Evolutionary conservation across 2,797 vertebrate genomes (phyloP).

Genomic region (Rhadinocentrus ornatus): DNA sequence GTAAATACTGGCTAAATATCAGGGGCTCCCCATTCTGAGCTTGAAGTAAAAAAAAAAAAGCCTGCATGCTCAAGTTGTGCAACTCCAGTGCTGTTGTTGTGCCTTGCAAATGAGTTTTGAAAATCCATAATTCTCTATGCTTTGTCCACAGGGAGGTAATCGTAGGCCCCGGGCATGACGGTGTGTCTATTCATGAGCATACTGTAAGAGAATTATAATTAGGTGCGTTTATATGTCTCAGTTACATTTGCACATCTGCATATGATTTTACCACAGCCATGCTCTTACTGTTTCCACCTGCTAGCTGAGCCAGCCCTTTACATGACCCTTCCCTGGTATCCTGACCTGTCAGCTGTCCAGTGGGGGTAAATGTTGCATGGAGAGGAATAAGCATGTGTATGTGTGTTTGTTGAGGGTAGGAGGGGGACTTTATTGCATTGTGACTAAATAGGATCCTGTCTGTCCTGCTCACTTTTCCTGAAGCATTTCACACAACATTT

Average conservation of each 20-base stretch:
- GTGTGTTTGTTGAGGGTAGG: not conserved
- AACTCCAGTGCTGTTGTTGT: slow-evolving; percentile 19
- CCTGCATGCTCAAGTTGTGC: slow-evolving; percentile 20
- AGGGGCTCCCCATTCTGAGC: slow-evolving; percentile 31
- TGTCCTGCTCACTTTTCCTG: slow-evolving; percentile 56
- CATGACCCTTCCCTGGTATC: slow-evolving; percentile 37
- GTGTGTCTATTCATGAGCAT: slow-evolving; percentile 18
- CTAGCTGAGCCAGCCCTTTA: slow-evolving; percentile 18
- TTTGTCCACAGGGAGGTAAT: slow-evolving; percentile 24
- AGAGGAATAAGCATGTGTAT: slow-evolving; percentile 10
- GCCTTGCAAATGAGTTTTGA: slow-evolving; percentile 19
- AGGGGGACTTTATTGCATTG: slow-evolving; percentile 54
- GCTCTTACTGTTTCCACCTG: slow-evolving; percentile 59
- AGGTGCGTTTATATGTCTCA: slow-evolving; percentile 7
- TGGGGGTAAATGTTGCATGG: slow-evolving; percentile 40
- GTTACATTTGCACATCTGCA: slow-evolving; percentile 41
- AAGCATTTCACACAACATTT: slow-evolving; percentile 25
- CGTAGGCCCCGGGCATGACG: slow-evolving; percentile 9
- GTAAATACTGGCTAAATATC: slow-evolving; percentile 13
- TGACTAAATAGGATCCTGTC: slow-evolving; percentile 57
- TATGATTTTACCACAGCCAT: slow-evolving; percentile 32
- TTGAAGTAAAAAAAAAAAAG: slow-evolving; percentile 43
- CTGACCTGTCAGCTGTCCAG: slow-evolving; percentile 48
- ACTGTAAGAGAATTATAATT: slow-evolving; percentile 19
- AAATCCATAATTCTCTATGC: slow-evolving; percentile 5